A percentile compares a stretch with the other conserved stretches of the same genome.
Evolutionary conservation across 2,888 invertebrate genomes (phyloP).

Genomic region (Tupiocoris notatus): DNA sequence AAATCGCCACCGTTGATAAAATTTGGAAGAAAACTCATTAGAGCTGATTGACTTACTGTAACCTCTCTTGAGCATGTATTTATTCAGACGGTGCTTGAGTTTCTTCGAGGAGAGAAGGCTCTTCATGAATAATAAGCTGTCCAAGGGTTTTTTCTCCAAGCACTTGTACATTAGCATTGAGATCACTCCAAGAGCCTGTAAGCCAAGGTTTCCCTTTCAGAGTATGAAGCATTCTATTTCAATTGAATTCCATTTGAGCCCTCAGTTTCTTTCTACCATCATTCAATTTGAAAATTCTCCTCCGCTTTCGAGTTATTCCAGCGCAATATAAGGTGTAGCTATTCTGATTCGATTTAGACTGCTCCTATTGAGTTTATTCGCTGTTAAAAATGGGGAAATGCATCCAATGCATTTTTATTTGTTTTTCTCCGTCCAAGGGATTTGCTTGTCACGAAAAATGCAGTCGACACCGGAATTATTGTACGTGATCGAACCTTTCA

Average conservation of each 20-base stretch:
- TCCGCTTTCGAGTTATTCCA: too few relatives aligned
- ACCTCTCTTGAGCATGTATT: constrained; percentile 31
- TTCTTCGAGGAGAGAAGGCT: not conserved
- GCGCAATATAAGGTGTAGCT: too few relatives aligned
- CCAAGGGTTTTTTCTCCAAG: constrained; percentile 19
- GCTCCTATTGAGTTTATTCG: too few relatives aligned
- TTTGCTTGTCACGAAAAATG: too few relatives aligned
- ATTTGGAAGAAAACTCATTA: not conserved
- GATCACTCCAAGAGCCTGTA: constrained; percentile 11
- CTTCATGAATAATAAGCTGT: not conserved
- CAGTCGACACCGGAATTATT: too few relatives aligned
- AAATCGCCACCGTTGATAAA: too few relatives aligned
- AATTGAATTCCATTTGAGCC: not conserved
- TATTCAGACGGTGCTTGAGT: constrained; percentile 21
- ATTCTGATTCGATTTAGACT: too few relatives aligned
- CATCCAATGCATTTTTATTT: too few relatives aligned
- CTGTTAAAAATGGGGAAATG: too few relatives aligned
- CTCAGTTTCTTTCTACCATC: not conserved
- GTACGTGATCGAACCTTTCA: too few relatives aligned
- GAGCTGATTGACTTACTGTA: constrained; percentile 19
- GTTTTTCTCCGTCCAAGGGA: too few relatives aligned
- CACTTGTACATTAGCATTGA: constrained; percentile 11
- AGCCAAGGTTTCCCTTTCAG: not conserved
- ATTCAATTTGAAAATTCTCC: not conserved
- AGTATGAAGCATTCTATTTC: not conserved